Evolutionary conservation across 2,797 vertebrate species (phyloP), one percentile per base, ranked within the genome.

Genomic region (Helarctos malayanus): DNA sequence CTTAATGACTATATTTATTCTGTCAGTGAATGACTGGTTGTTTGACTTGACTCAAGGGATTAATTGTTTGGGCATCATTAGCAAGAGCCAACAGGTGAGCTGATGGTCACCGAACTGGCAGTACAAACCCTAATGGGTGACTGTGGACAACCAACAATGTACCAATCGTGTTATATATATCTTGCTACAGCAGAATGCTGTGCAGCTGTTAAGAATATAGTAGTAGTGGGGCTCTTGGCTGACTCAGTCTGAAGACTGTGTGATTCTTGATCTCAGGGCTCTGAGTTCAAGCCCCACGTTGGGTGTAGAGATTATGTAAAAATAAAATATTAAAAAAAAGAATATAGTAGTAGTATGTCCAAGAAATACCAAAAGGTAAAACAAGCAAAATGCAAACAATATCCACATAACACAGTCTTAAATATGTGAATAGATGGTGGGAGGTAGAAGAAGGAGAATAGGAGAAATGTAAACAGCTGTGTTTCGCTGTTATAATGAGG

Each of bases 371-470:
- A 76, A 76, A 85, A 90, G 38, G n/a, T 11, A 65, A 83, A 92
- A 38, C 52, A 92, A 89, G 41, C 56, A 92, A 95, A 95, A 71
- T 65, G 38, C 27, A 89, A 84, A 94, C 35, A 89, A 38, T 63
- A 81, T 56, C 73, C 52, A 57, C 13, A 32, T 19, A 89, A 81
- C n/a, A 68, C 45, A 75, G 25, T 52, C 38, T 89, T 35, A 59
- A 76, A 56, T 56, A 79, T 35, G 11, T 8, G 65, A 54, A 32
- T 45, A 63, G 13, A 68, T 15, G 7, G 1, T 12, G 25, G 80
- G n/a, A 68, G 4, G 8, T 32, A 19, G 38, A 91, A 27, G 61
- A 75, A 4, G 45, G 32, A 87, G 82, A 65, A 35, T 2, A 86
- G 73, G 5, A 89, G 4, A 13, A 65, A 91, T 1, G n/a, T 68